Conservation (phyloP, 2,113 vertebrate genomes). For the Pomatorhinus ruficollis region DNA sequence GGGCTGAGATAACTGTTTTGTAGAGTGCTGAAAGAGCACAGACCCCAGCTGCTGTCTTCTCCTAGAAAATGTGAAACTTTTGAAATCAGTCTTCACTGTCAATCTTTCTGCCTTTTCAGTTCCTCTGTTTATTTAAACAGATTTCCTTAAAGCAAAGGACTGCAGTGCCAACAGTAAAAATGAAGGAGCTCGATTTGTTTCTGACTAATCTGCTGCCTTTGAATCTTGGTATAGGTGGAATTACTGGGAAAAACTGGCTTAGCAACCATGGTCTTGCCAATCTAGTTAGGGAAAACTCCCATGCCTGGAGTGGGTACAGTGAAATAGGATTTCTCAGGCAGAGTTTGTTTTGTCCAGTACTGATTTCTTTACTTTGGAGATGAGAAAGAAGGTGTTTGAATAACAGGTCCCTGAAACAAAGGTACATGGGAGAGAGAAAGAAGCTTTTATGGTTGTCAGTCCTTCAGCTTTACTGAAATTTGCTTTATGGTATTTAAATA, state of each 20-base stretch:
- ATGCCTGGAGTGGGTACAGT: not conserved
- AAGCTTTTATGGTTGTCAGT: not conserved
- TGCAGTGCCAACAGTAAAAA: not conserved
- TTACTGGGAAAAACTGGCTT: conserved; percentile 28
- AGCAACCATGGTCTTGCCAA: not conserved
- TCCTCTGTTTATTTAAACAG: not conserved
- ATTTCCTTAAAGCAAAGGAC: not conserved
- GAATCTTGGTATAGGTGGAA: conserved; percentile 10
- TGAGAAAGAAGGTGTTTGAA: not conserved
- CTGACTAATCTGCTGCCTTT: conserved; percentile 21
- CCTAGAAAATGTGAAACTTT: not conserved
- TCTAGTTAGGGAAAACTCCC: conserved; percentile 9
- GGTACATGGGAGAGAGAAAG: not conserved
- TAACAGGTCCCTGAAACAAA: not conserved
- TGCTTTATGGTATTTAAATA: not conserved
- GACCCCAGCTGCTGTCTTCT: not conserved
- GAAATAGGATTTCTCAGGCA: conserved; percentile 4
- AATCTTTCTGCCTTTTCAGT: not conserved
- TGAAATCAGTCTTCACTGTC: not conserved
- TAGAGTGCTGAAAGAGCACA: not conserved
- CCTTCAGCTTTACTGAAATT: not conserved
- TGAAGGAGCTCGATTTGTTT: not conserved
- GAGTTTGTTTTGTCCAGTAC: not conserved
- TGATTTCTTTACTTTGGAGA: not conserved
- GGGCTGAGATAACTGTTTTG: not conserved